Conservation (phyloP, 2,113 vertebrate species). For the Pardalotus punctatus region DNA sequence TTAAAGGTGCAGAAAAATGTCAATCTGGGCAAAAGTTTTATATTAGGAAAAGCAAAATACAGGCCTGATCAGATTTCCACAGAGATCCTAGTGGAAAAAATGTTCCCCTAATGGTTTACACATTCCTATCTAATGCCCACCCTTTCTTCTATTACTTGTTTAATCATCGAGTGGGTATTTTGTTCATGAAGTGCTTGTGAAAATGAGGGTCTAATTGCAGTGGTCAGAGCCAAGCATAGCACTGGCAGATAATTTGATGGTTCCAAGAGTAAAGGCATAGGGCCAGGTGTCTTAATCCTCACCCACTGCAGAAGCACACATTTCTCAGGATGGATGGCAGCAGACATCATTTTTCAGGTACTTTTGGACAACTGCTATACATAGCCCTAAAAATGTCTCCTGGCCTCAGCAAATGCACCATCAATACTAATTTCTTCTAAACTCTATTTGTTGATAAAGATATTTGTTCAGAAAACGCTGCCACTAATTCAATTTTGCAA, state of each 20-base stretch:
- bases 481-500: not conserved
- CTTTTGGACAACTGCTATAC: not conserved
- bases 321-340: conserved; percentile 49
- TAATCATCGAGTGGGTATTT: conserved; percentile 56
- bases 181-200: conserved; percentile 57
- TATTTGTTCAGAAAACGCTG: not conserved
- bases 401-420: not conserved
- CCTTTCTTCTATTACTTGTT: conserved; percentile 64
- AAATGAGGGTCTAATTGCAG: conserved; percentile 62
- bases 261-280: conserved; percentile 41
- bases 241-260: conserved; percentile 67
- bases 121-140: conserved; percentile 75
- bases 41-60: conserved; percentile 72
- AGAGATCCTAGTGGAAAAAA: conserved; percentile 73
- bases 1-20: conserved; percentile 75
- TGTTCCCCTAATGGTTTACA: conserved; percentile 72
- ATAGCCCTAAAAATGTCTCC: not conserved
- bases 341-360: conserved; percentile 12
- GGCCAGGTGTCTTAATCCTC: conserved; percentile 63
- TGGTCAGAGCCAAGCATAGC: conserved; percentile 59
- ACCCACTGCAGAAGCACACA: conserved; percentile 30
- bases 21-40: conserved; percentile 73
- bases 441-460: not conserved
- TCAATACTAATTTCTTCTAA: not conserved
- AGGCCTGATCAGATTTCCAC: conserved; percentile 73